phyloP scores from a whole-genome alignment of 1,140 invertebrate genomes.

The Bicyclus anynana region DNA sequence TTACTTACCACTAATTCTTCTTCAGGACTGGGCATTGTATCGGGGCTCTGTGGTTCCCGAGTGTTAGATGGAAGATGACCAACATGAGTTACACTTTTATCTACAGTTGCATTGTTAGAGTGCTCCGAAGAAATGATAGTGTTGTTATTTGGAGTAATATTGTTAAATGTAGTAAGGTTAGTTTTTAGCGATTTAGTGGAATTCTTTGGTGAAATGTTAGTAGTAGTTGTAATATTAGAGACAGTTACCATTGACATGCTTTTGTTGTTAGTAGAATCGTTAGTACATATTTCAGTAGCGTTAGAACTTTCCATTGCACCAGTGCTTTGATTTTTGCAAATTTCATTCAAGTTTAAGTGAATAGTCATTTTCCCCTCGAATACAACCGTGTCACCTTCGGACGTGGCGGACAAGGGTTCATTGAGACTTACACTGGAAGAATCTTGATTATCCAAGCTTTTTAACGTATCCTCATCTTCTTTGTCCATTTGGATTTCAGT shows the following conservation, averaged over 20 bases:
- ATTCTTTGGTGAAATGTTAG: slow-evolving; percentile 75
- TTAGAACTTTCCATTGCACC: slow-evolving; percentile 60
- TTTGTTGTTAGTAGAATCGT: slow-evolving; percentile 62
- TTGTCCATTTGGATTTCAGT: slow-evolving; percentile 72
- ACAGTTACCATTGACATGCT: slow-evolving; percentile 77
- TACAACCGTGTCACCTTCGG: slow-evolving; percentile 73
- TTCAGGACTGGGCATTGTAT: slow-evolving; percentile 19
- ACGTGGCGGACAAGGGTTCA: slow-evolving; percentile 64
- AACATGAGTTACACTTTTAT: slow-evolving; percentile 10
- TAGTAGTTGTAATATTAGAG: slow-evolving; percentile 75
- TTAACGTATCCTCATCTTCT: slow-evolving; percentile 75
- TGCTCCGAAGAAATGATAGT: slow-evolving; percentile 4
- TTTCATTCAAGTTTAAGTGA: slow-evolving; percentile 76
- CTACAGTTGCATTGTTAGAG: slow-evolving; percentile 2
- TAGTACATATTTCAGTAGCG: slow-evolving; percentile 47
- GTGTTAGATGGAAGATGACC: slow-evolving; percentile 32
- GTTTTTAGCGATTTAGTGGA: slow-evolving; percentile 63
- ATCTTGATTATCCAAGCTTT: slow-evolving; percentile 74
- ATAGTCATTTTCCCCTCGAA: slow-evolving; percentile 77
- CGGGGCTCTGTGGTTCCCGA: slow-evolving; percentile 6
- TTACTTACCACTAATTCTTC: slow-evolving; percentile 54
- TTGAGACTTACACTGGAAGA: slow-evolving; percentile 76
- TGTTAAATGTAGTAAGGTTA: slow-evolving; percentile 29
- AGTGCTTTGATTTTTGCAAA: slow-evolving; percentile 68
- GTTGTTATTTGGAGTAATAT: slow-evolving; percentile 20